phyloP scores from a whole-genome alignment of 2,113 vertebrate genomes.

The Entelurus aequoreus region DNA sequence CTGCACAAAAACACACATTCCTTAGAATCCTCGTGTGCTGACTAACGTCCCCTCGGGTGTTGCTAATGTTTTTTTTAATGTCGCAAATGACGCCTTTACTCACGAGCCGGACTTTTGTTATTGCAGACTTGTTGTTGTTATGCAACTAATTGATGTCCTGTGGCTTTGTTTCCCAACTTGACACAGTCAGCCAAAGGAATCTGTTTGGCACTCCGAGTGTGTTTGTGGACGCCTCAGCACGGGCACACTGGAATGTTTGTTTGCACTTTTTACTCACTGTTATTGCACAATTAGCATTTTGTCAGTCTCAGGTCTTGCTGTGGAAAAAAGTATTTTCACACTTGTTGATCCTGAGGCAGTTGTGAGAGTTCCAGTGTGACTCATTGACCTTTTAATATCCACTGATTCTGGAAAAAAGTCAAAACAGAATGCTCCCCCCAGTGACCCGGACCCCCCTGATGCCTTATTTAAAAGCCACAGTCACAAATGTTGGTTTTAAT shows the following conservation, averaged over 20 bases:
- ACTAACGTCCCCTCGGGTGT: constrained; percentile 22
- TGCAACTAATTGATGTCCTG: neutral
- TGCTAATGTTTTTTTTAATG: constrained; percentile 4
- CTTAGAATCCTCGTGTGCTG: constrained; percentile 15
- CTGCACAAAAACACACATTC: constrained; percentile 29
- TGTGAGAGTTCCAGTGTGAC: too few relatives aligned
- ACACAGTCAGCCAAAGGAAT: constrained; percentile 8
- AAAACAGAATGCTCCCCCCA: too few relatives aligned
- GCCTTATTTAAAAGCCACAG: too few relatives aligned
- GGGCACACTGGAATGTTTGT: neutral
- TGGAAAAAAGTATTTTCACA: too few relatives aligned
- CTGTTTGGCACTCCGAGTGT: constrained; percentile 21
- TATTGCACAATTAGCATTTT: neutral
- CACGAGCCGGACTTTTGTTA: too few relatives aligned
- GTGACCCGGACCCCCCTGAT: too few relatives aligned
- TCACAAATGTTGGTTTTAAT: too few relatives aligned
- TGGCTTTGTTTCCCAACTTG: constrained; percentile 23
- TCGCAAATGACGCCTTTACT: too few relatives aligned
- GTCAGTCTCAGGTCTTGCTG: neutral
- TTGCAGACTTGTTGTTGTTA: neutral
- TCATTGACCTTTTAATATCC: too few relatives aligned
- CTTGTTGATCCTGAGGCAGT: too few relatives aligned
- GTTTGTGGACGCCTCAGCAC: constrained; percentile 32
- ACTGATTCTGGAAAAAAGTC: too few relatives aligned
- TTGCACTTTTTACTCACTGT: neutral